Evolutionary conservation across 2,888 invertebrate genomes (phyloP), one percentile per base, ranked within the genome.

Genomic region (Eubasilissa splendida): DNA sequence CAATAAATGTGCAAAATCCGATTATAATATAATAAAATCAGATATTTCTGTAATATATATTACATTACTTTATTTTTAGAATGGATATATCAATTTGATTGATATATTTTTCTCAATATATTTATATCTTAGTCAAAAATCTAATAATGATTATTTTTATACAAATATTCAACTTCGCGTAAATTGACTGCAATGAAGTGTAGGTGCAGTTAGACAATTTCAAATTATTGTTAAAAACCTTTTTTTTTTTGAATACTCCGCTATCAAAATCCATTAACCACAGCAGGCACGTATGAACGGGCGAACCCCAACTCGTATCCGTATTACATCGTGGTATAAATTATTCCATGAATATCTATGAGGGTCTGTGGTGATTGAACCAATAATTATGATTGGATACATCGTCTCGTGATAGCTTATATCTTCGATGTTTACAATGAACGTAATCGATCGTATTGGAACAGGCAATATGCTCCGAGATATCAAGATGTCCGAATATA

Each of bases 261-360:
- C 81, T 78, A 81, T 81, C 82, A 78, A 76, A 82, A 83, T 81
- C 83, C 83, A 83, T 83, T 82, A 82, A 82, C 78, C 82, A 83
- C 80, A 76, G 76, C 56, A 53, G 22, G 54, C 71, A 60, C 79
- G 71, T 71, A 71, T 71, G 74, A 5, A 50, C n/a, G 3, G 50
- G 50, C n/a, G 10, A 14, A 52, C 68, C 14, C 42, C 12, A 33
- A 22, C 12, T 42, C 33, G 9, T 12, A 65, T 68, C 12, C 68
- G 68, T 68, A 68, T 68, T 14, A 68, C 68, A 70, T 52, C 63
- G 52, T 50, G 10, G 59, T 81, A 75, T 75, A 80, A 83, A 77
- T 81, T 82, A 82, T 82, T 83, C 82, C 83, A 83, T 80, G 83
- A 82, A 83, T 83, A 83, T 80, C 83, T 82, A 82, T 82, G 81